Evolutionary conservation across 2,888 invertebrate species (phyloP).

Genomic region (Anodontia alba): DNA sequence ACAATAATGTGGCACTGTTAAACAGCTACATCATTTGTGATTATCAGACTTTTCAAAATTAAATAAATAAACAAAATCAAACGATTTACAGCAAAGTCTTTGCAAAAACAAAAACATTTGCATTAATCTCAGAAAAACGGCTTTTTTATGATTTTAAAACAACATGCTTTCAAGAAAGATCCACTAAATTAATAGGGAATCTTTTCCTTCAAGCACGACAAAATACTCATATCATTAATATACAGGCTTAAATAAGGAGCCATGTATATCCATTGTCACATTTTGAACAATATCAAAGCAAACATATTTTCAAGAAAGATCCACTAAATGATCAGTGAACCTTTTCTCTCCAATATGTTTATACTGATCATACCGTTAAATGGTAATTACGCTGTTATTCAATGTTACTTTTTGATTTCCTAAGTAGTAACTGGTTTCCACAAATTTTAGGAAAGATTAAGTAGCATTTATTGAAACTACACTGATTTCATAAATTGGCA

Average conservation of each 20-base stretch:
- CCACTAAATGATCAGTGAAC: not conserved
- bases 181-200: not conserved
- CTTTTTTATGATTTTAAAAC: not conserved
- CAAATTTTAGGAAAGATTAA: too few species aligned
- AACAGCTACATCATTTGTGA: not conserved
- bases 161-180: not conserved
- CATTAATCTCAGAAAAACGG: conserved; percentile 29
- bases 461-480: too few species aligned
- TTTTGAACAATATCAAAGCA: too few species aligned
- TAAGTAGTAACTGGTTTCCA: too few species aligned
- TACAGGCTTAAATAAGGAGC: too few species aligned
- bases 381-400: too few species aligned
- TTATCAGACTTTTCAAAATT: not conserved
- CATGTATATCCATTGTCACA: too few species aligned
- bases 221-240: too few species aligned
- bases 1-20: not conserved
- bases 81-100: conserved; percentile 44
- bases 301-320: not conserved
- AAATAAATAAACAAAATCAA: not conserved
- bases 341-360: not conserved
- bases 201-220: not conserved
- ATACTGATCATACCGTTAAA: too few species aligned
- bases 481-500: too few species aligned
- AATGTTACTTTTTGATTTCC: too few species aligned
- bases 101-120: conserved; percentile 23